Percentiles rank a stretch among this genome's conserved stretches.
phyloP scores from a whole-genome alignment of 2,888 invertebrate genomes.

The Pogonocherus hispidulus region DNA sequence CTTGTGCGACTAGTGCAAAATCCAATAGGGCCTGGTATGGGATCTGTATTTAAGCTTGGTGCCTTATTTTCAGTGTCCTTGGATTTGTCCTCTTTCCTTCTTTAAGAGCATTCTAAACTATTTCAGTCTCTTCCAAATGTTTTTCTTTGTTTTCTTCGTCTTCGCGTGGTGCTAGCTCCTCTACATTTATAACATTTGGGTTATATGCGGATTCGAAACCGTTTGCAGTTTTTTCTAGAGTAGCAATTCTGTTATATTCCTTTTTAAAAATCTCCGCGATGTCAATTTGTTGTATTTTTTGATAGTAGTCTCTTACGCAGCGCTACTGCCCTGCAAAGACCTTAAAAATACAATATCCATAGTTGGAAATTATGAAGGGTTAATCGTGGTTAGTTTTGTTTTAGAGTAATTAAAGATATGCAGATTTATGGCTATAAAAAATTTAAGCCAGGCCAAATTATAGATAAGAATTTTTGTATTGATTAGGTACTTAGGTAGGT shows the following conservation, averaged over 20 bases:
- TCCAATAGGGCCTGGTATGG: too few species aligned
- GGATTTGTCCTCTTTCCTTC: background rate
- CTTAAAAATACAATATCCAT: too few species aligned
- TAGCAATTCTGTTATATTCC: background rate
- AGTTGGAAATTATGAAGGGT: too few species aligned
- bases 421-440: too few species aligned
- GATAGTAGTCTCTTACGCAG: too few species aligned
- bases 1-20: too few species aligned
- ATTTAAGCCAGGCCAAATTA: too few species aligned
- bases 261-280: background rate
- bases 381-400: too few species aligned
- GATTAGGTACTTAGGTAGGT: too few species aligned
- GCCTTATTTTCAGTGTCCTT: background rate
- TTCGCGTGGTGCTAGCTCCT: background rate
- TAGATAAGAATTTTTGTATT: too few species aligned
- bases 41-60: constrained; percentile 1
- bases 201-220: background rate
- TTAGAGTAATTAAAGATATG: too few species aligned
- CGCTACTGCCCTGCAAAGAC: too few species aligned
- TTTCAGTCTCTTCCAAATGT: background rate
- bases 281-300: background rate
- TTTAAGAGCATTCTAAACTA: background rate
- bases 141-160: background rate
- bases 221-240: background rate
- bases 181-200: background rate